Evolutionary conservation across 2,888 invertebrate species (phyloP).

Genomic region (Megamerina dolium): DNA sequence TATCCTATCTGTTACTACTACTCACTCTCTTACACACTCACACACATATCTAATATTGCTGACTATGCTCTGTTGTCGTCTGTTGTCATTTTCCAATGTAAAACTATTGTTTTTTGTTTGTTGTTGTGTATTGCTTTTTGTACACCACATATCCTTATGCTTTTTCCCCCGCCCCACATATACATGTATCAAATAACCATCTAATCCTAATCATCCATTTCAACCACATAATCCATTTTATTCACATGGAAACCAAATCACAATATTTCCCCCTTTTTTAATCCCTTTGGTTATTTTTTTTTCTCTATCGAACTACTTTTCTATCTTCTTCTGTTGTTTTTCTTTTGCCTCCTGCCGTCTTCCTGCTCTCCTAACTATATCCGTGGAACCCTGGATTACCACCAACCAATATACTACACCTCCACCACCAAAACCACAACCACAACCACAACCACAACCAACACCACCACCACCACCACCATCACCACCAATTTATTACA

Average conservation of each 20-base stretch:
- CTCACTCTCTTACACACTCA: too few species aligned
- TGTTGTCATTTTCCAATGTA: too few species aligned
- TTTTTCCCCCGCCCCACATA: background rate
- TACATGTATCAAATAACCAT: too few species aligned
- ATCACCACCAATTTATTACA: too few species aligned
- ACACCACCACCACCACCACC: too few species aligned
- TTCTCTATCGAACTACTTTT: background rate
- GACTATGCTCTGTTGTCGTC: too few species aligned
- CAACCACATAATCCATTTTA: background rate
- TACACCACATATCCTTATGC: slow-evolving; percentile 5
- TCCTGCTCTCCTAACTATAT: slow-evolving; percentile 17
- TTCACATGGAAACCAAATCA: background rate
- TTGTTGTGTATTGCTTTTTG: background rate
- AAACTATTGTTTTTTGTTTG: too few species aligned
- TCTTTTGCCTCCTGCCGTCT: slow-evolving; percentile 14
- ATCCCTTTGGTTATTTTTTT: too few species aligned
- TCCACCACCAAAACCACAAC: too few species aligned
- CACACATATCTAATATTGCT: too few species aligned
- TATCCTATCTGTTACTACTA: slow-evolving; percentile 9
- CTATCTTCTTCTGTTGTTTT: slow-evolving; percentile 4
- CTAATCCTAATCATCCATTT: too few species aligned
- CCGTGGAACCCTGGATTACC: background rate
- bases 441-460: too few species aligned
- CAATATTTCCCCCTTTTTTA: background rate
- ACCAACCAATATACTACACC: background rate